phyloP scores from a whole-genome alignment of 2,113 vertebrate genomes.

The Lamprologus sp. region DNA sequence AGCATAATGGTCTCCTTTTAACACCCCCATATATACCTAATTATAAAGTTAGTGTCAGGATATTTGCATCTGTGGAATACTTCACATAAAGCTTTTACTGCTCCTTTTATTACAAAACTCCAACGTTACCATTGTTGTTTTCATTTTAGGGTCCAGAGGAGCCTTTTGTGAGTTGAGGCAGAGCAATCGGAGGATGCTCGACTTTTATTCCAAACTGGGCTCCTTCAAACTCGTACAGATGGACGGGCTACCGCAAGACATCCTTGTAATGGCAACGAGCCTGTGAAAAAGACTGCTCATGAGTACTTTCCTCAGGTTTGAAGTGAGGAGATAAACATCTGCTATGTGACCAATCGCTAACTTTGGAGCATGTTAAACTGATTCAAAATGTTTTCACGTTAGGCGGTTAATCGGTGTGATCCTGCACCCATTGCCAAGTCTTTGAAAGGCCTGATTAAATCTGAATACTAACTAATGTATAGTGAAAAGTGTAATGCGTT shows the following conservation, averaged over 20 bases:
- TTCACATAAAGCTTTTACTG: not conserved
- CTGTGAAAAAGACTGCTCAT: constrained; percentile 62
- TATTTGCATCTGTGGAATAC: not conserved
- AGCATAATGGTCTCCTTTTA: not conserved
- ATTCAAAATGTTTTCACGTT: not conserved
- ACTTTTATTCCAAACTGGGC: constrained; percentile 85
- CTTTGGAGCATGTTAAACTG: not conserved
- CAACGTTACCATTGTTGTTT: not conserved
- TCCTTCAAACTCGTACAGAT: constrained; percentile 81
- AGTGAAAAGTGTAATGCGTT: not conserved
- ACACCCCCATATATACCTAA: not conserved
- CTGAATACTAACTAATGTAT: not conserved
- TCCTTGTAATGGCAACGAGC: constrained; percentile 84
- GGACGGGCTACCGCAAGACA: constrained; percentile 80
- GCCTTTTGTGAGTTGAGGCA: constrained; percentile 90
- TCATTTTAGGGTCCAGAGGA: constrained; percentile 82
- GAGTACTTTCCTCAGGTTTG: not conserved
- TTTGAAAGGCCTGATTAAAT: not conserved
- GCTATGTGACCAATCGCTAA: not conserved
- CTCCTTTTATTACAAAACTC: not conserved
- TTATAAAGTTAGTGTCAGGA: not conserved
- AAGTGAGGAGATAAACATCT: not conserved
- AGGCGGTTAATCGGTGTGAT: not conserved
- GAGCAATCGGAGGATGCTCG: constrained; percentile 82
- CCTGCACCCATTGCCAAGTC: not conserved